Base-by-base conservation (phyloP, 2,797 vertebrate species). In the Amniataba percoides region DNA sequence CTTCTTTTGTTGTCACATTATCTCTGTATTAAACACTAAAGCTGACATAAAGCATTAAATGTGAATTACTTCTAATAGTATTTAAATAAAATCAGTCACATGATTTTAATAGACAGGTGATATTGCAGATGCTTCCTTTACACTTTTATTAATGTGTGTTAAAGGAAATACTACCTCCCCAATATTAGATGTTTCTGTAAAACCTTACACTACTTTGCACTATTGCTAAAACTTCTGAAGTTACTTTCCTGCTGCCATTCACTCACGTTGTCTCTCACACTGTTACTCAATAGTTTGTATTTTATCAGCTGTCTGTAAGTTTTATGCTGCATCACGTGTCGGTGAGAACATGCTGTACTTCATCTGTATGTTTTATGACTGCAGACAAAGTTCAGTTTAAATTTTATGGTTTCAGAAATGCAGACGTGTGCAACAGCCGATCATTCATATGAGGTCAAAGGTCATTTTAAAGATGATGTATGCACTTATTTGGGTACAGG, bases 391-490 rank as follows among this genome's bases (percentile, higher is more conserved):
- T 55, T 48, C 56, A 61, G 10, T 11, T 77, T 0, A 10, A 23
- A 27, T 65, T 70, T 59, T 61, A 74, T 36, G 48, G 49, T 55
- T 66, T 48, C 10, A 8, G 23, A 62, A 71, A 52, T 58, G 55
- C 61, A 56, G 55, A 65, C 9, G n/a, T 8, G 14, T 27, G 46
- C 18, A 23, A 21, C 40, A 25, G 51, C 2, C 21, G 19, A 56
- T 48, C 2, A 1, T 31, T 51, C 16, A 40, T 1, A 11, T 16
- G 27, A 34, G 53, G 16, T 43, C 67, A 71, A 71, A 64, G 60
- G 27, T 0, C 55, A 45, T 58, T 34, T 10, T 27, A 0, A 46
- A 19, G 62, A 39, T 27, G 63, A 59, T 51, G 18, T 43, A 23
- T 40, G 23, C 23, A 25, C 46, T 39, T 2, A 52, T 31, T 7